A percentile compares a stretch with the other conserved stretches of the same genome.
phyloP scores from a whole-genome alignment of 2,888 invertebrate genomes.

The Hydriomena furcata region DNA sequence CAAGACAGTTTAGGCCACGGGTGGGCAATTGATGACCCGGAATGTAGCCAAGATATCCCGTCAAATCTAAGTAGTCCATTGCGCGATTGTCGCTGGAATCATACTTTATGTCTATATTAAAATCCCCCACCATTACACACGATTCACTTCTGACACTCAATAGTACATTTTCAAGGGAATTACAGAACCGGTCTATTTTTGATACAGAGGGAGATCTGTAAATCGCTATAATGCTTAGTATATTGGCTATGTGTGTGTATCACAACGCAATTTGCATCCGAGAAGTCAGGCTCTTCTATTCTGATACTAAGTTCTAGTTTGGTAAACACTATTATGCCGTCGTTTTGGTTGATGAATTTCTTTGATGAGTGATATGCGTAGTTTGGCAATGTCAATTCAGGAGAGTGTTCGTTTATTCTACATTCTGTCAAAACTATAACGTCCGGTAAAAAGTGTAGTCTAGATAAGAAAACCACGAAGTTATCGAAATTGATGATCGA shows the following conservation, averaged over 20 bases:
- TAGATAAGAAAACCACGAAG: neutral
- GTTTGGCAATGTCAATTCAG: neutral
- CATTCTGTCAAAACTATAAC: slow-evolving; percentile 11
- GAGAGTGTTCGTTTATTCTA: slow-evolving; percentile 1
- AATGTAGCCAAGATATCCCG: slow-evolving; percentile 3
- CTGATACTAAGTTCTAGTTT: neutral
- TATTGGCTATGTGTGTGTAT: neutral
- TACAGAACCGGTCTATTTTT: neutral
- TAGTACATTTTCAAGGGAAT: neutral
- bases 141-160: neutral
- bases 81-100: neutral
- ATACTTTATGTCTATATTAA: neutral
- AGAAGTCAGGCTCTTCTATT: slow-evolving; percentile 5
- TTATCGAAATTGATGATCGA: slow-evolving; percentile 7
- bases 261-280: slow-evolving; percentile 9
- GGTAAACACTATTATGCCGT: slow-evolving; percentile 6
- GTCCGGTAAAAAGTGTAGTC: slow-evolving; percentile 7
- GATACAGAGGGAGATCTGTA: slow-evolving; percentile 1
- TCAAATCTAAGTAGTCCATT: slow-evolving; percentile 8
- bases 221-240: neutral
- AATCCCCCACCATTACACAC: slow-evolving; percentile 1
- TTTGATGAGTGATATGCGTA: slow-evolving; percentile 4
- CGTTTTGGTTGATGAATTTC: slow-evolving; percentile 9
- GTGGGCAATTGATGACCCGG: slow-evolving; percentile 11
- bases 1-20: no score